phyloP scores from a whole-genome alignment of 2,888 invertebrate species.

The Ectemnius lituratus region DNA sequence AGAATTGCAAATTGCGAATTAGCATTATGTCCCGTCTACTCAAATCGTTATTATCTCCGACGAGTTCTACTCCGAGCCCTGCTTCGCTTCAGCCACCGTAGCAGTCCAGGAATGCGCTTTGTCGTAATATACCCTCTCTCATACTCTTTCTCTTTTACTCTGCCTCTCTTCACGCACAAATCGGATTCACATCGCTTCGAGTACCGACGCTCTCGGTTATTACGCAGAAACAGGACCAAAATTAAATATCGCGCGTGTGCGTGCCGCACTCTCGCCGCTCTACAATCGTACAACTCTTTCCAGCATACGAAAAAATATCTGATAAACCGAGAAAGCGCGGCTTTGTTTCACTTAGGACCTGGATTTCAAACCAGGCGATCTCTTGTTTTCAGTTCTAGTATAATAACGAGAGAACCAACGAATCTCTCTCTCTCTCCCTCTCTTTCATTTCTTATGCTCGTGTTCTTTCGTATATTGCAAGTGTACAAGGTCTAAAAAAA shows the following conservation, averaged over 20 bases:
- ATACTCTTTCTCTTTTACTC: no score
- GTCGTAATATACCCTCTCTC: slow-evolving; percentile 53
- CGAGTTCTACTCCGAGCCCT: slow-evolving; percentile 44
- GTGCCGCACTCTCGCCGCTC: not conserved
- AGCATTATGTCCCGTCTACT: slow-evolving; percentile 70
- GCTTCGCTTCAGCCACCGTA: slow-evolving; percentile 34
- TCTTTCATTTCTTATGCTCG: not conserved
- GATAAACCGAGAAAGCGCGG: slow-evolving; percentile 54
- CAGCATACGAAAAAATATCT: slow-evolving; percentile 45
- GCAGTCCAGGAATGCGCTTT: slow-evolving; percentile 57
- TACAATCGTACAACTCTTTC: no score
- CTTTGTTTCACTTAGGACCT: slow-evolving; percentile 37
- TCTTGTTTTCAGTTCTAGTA: not conserved
- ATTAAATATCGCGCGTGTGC: slow-evolving; percentile 58
- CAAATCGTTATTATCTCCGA: slow-evolving; percentile 70
- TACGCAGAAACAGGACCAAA: slow-evolving; percentile 56
- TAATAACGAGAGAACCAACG: not conserved
- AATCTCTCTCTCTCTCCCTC: not conserved
- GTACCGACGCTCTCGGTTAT: slow-evolving; percentile 59
- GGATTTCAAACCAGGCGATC: not conserved
- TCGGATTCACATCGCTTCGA: slow-evolving; percentile 62
- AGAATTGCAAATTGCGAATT: slow-evolving; percentile 74
- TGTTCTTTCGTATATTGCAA: no score
- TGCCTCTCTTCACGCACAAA: slow-evolving; percentile 33
- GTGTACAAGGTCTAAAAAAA: no score